Evolutionary conservation across 2,113 vertebrate genomes (phyloP), one percentile per base, ranked within the genome.

Genomic region (Pseudois nayaur): DNA sequence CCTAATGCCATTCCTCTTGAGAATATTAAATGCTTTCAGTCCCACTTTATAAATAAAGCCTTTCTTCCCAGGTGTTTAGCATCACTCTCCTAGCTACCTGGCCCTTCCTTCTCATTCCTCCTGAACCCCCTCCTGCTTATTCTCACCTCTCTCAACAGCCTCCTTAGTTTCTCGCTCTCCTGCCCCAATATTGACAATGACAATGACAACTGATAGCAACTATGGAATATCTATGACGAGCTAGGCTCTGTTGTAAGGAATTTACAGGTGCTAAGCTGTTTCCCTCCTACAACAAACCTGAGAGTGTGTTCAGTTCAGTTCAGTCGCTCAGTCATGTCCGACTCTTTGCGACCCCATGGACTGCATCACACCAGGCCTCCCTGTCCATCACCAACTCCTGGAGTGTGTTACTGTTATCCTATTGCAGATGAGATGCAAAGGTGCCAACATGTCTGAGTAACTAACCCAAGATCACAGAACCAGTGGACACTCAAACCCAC

Each of bases 1-100:
- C 82, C 83, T 55, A 59, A 91, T 82, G 83, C 59, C 86, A 91
- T 76, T 91, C 81, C 88, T 93, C 89, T 93, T 15, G 14, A 91
- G 89, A 92, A 89, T 81, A 45, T 88, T 95, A 54, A 87, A 62
- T 40, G 52, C 45, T 90, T 79, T 48, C 71, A 78, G 27, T 85
- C 48, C 10, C 74, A 55, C 21, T 74, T 87, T 91, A 78, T 93
- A 78, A 93, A 89, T 62, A 27, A 84, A 93, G 43, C 85, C 59
- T 85, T 95, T 89, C 59, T 59, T 74, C 81, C 23, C 81, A 79
- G 25, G 27, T 59, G 16, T 59, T 76, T 40, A 67, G 74, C 83
- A 48, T 40, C 45, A 27, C 57, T 57, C 23, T 43, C 15, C 45
- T 21, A 11, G 60, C 23, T 1, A 29, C 3, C 48, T 29, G 16